Percentiles rank a stretch among this genome's conserved stretches.
phyloP scores from a whole-genome alignment of 2,797 vertebrate genomes.

The Champsocephalus gunnari region DNA sequence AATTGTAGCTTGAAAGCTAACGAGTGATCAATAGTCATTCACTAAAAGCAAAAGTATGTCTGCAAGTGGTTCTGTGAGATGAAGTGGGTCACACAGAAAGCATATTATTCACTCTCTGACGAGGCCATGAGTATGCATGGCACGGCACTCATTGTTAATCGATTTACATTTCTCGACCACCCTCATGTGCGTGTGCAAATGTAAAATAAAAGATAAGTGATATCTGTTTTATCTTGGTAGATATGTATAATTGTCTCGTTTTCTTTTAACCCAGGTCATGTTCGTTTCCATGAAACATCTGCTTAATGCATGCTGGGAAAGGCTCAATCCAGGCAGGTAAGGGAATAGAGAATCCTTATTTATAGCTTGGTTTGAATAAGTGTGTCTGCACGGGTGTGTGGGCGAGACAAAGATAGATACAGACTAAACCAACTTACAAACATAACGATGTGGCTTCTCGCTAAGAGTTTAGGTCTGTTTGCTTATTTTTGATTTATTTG shows the following conservation, averaged over 20 bases:
- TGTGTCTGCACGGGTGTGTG: neutral
- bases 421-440: neutral
- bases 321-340: constrained; percentile 8
- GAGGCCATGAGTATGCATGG: constrained; percentile 41
- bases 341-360: neutral
- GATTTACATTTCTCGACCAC: constrained; percentile 9
- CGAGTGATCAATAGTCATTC: constrained; percentile 43
- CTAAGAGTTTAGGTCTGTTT: constrained; percentile 10
- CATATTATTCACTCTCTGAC: constrained; percentile 46
- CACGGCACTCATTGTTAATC: constrained; percentile 46
- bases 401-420: neutral
- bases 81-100: constrained; percentile 44
- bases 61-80: constrained; percentile 11
- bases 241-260: constrained; percentile 20
- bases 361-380: constrained; percentile 10
- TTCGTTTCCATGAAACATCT: constrained; percentile 2
- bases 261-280: neutral
- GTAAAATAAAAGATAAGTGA: neutral
- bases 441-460: neutral
- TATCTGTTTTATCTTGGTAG: constrained; percentile 5
- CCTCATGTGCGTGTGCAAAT: neutral
- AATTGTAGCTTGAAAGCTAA: constrained; percentile 31
- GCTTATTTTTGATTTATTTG: constrained; percentile 14
- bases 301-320: constrained; percentile 17
- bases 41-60: constrained; percentile 24